phyloP scores from a whole-genome alignment of 2,113 vertebrate species.

The Fregata magnificens region DNA sequence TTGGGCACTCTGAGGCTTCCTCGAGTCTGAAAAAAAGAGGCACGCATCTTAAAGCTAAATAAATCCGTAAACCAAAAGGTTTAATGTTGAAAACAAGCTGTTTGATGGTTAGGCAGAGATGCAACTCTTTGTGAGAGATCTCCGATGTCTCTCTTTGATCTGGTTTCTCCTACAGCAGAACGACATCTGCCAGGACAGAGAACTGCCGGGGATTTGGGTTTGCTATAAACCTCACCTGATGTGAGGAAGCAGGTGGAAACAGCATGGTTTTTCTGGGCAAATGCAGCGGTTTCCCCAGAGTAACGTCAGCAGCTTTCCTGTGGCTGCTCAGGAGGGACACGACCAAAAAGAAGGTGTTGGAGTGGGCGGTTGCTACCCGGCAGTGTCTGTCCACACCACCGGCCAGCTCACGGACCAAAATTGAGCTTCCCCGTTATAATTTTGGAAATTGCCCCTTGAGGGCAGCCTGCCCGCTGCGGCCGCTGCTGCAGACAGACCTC shows the following conservation, averaged over 20 bases:
- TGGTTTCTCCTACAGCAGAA: not conserved
- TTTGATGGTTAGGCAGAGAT: not conserved
- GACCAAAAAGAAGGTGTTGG: not conserved
- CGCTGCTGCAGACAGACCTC: not conserved
- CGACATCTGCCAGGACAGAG: not conserved
- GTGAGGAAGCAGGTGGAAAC: not conserved
- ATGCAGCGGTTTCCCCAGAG: not conserved
- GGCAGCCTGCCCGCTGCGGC: not conserved
- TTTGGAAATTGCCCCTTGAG: not conserved
- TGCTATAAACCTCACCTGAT: not conserved
- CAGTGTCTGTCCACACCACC: not conserved
- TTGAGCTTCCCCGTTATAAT: not conserved
- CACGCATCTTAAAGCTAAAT: not conserved
- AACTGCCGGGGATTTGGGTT: not conserved
- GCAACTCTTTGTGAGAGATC: not conserved
- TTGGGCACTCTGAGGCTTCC: not conserved
- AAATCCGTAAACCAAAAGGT: not conserved
- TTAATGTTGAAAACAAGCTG: not conserved
- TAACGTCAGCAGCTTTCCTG: not conserved
- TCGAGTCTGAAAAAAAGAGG: not conserved
- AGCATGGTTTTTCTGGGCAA: not conserved
- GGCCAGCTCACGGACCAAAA: not conserved
- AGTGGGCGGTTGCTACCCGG: fast-evolving
- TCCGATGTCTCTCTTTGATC: not conserved
- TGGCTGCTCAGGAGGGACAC: not conserved